Evolutionary conservation across 2,113 vertebrate species (phyloP), one percentile per base, ranked within the genome.

Genomic region (Bambusicola thoracicus): DNA sequence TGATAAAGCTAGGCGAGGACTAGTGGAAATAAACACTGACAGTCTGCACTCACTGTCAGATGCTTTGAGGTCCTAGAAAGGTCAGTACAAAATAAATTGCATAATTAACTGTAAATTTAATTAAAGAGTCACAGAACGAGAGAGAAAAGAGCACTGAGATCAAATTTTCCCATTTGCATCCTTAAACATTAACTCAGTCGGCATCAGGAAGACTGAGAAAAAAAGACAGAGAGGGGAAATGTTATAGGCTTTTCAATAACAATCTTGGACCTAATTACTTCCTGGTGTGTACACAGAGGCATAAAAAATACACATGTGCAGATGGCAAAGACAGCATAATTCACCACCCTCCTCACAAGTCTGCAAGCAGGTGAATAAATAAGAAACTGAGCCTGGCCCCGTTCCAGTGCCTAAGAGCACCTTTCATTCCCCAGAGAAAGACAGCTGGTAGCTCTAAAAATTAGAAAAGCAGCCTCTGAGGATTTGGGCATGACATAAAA

Each of bases 101-200:
- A 34, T 85, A 88, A 95, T 25, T 85, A 79, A 81, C 65, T 59
- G 25, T 70, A 94, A 88, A 93, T 92, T 87, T 81, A 72, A 95
- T 68, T 46, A 48, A 65, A 48, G 66, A 81, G 43, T 49, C n/a
- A 12, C 63, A 74, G 41, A 90, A 89, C 8, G 46, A 94, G 13
- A 65, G n/a, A 38, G 43, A 30, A 91, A 88, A n/a, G 62, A 90
- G 86, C 36, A 72, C 4, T 14, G 88, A 96, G 75, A 96, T 89
- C 49, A 93, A 78, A 85, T 94, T 85, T 92, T 56, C 84, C 43
- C 43, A 77, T 63, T 51, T 83, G 83, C 27, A 72, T 81, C 82
- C 76, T 89, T 84, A 79, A 81, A 90, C 76, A 83, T 30, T 91
- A 87, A 55, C 72, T 75, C 63, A 56, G 10, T 13, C 58, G 61